Base-by-base conservation (phyloP, 2,113 vertebrate genomes). In the Tringa solitaria region DNA sequence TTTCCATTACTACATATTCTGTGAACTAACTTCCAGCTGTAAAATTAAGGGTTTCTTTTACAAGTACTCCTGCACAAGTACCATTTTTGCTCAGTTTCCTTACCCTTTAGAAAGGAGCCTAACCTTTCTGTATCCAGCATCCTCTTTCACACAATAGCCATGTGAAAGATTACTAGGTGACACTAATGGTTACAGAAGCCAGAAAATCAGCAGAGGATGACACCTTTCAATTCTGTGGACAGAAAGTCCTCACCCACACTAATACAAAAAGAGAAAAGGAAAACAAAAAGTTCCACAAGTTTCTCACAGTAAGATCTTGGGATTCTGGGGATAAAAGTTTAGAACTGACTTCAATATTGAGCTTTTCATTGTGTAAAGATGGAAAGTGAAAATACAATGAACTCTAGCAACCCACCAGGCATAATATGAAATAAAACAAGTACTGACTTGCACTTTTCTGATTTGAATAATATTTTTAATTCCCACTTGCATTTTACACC, bases 381-480 rank as follows among this genome's bases (percentile, higher is more conserved):
- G 28, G 59, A 60, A 91, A 81, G 18, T 5, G 6, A 76, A 80
- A 93, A 87, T 60, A 68, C 48, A 65, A 9, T 74, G 41, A 91
- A 57, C 21, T 80, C 65, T 35, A 61, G 27, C 59, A 84, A 50
- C 43, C 64, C 51, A 63, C 24, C 17, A 57, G 78, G 69, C 73
- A 87, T 77, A 61, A 33, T 18, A 8, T 45, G 26, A 63, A 77
- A 51, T 45, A 57, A 69, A 72, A 46, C 39, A 84, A 67, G 48
- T 57, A 68, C 27, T 33, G 24, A 56, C 45, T 81, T 87, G 56
- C 9, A 19, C 24, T 77, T 93, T 60, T 54, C 37, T 68, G 27
- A 32, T 87, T 81, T 77, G 56, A 81, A 65, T 53, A 64, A 32
- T 68, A 70, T 89, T 94, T 94, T 89, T 21, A 91, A 89, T 95